phyloP scores from a whole-genome alignment of 2,797 vertebrate species.

The Hemibagrus guttatus region DNA sequence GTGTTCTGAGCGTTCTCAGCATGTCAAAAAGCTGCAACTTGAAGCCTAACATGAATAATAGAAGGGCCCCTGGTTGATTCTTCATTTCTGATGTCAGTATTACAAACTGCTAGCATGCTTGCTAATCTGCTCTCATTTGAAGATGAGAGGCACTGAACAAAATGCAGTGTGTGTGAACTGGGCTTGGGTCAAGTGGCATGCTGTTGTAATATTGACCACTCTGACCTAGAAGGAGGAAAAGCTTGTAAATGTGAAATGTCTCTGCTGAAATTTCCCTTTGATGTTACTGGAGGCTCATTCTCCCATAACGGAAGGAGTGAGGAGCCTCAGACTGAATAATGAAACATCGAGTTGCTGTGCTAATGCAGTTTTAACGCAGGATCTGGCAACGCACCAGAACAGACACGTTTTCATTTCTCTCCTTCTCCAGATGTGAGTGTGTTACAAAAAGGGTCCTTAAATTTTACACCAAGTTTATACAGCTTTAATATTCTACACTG shows the following conservation, averaged over 20 bases:
- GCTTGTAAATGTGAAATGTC: conserved; percentile 12
- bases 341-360: conserved; percentile 5
- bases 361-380: conserved; percentile 17
- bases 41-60: conserved; percentile 48
- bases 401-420: background rate
- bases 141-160: conserved; percentile 44
- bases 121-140: conserved; percentile 41
- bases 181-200: conserved; percentile 37
- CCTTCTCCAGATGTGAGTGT: background rate
- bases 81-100: conserved; percentile 43
- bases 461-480: background rate
- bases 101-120: conserved; percentile 35
- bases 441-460: background rate
- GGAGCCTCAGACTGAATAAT: conserved; percentile 20
- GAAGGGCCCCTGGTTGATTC: conserved; percentile 30
- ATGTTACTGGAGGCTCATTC: conserved; percentile 10
- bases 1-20: conserved; percentile 19
- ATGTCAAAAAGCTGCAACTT: conserved; percentile 36
- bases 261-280: conserved; percentile 16
- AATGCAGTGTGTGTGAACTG: conserved; percentile 36
- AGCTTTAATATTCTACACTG: background rate
- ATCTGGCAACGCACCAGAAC: conserved; percentile 20
- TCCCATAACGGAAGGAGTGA: conserved; percentile 8
- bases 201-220: conserved; percentile 45
- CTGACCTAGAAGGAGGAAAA: conserved; percentile 32